phyloP scores from a whole-genome alignment of 1,140 invertebrate genomes.

The Aradophagus sp. region DNA sequence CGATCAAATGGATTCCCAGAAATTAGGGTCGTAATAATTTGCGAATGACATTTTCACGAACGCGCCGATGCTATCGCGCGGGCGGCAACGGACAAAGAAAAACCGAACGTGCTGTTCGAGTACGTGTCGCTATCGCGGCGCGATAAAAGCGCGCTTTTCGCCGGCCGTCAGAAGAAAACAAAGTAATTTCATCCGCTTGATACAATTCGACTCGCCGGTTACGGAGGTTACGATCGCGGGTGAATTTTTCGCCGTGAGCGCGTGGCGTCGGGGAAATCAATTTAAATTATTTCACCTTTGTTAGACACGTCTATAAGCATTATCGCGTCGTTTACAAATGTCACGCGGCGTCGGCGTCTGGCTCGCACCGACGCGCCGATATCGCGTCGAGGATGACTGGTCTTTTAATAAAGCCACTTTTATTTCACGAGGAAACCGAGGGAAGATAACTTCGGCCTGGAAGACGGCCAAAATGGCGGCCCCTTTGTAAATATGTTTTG shows the following conservation, averaged over 20 bases:
- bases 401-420: constrained; percentile 50
- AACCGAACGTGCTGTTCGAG: too few relatives aligned
- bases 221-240: too few relatives aligned
- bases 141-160: too few relatives aligned
- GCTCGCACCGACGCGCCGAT: constrained; percentile 37
- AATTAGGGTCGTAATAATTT: constrained; percentile 48
- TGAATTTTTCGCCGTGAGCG: too few relatives aligned
- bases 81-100: too few relatives aligned
- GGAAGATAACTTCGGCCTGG: constrained; percentile 44
- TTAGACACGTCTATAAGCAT: constrained; percentile 32
- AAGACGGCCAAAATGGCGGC: constrained; percentile 49
- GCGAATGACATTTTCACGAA: too few relatives aligned
- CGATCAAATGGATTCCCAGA: constrained; percentile 39
- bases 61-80: too few relatives aligned
- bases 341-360: constrained; percentile 26
- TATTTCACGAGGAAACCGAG: constrained; percentile 36
- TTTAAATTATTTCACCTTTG: constrained; percentile 34
- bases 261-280: too few relatives aligned
- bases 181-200: too few relatives aligned
- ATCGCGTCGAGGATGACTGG: constrained; percentile 37
- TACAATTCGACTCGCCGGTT: too few relatives aligned
- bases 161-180: too few relatives aligned
- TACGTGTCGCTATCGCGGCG: too few relatives aligned
- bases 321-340: constrained; percentile 48
- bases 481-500: constrained; percentile 51